These are phyloP conservation scores for Axinella damicornis DNA, from an alignment of 37 sponge, comb jelly and placozoan species.

Conservation along the genomic window DNA sequence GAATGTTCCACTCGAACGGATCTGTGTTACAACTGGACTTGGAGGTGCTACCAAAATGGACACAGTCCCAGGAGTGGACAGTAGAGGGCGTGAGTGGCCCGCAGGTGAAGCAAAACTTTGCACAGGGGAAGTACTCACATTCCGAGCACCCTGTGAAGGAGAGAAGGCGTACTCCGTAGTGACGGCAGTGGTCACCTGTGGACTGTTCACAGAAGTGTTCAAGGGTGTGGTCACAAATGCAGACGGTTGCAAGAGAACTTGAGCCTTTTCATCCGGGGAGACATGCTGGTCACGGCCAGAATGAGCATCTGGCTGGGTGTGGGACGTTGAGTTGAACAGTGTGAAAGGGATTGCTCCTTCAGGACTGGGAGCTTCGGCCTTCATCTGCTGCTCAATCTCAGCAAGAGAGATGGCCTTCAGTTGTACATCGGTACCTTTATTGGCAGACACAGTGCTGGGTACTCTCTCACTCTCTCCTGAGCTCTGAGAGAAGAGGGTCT, in stretches of 20 bases:
- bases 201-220: background rate
- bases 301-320: background rate
- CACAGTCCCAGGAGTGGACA: background rate
- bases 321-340: background rate
- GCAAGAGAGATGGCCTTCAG: slow-evolving; percentile 52
- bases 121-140: background rate
- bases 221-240: background rate
- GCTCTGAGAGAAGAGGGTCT: slow-evolving; percentile 6
- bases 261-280: slow-evolving; percentile 23
- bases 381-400: slow-evolving; percentile 53
- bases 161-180: background rate
- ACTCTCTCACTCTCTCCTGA: no score
- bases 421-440: background rate
- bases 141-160: no score
- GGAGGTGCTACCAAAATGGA: background rate
- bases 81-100: background rate
- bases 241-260: slow-evolving; percentile 18
- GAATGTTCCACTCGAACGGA: no score
- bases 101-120: slow-evolving; percentile 15
- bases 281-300: no score
- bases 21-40: background rate
- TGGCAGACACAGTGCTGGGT: no score
- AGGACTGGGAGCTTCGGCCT: slow-evolving; percentile 10
- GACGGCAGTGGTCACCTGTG: background rate
- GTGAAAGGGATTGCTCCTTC: background rate